phyloP scores from a whole-genome alignment of 2,888 invertebrate genomes.

The Celastrina argiolus region DNA sequence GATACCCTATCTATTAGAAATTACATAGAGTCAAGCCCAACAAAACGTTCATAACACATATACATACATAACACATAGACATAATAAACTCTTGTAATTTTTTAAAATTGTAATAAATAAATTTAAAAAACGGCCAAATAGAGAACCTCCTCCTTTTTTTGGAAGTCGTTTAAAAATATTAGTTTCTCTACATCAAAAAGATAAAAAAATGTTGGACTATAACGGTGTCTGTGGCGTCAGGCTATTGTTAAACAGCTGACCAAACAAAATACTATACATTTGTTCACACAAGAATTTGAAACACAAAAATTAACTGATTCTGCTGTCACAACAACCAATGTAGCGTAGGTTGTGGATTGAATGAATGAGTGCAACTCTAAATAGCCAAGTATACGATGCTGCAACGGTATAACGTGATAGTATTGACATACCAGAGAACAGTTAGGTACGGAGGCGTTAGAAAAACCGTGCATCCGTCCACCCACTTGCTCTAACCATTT shows the following conservation, averaged over 20 bases:
- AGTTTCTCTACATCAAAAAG: not conserved
- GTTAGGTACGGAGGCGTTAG: slow-evolving; percentile 62
- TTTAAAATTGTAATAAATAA: too few relatives aligned
- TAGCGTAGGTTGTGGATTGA: slow-evolving; percentile 8
- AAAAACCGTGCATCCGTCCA: slow-evolving; percentile 68
- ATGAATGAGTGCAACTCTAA: slow-evolving; percentile 15
- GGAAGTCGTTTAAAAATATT: too few relatives aligned
- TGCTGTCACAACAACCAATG: not conserved
- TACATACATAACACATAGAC: too few relatives aligned
- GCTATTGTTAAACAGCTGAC: not conserved
- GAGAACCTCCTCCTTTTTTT: too few relatives aligned
- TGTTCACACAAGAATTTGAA: not conserved
- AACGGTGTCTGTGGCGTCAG: too few relatives aligned
- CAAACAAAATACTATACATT: not conserved
- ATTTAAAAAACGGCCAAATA: too few relatives aligned
- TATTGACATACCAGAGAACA: slow-evolving; percentile 44
- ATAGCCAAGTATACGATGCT: slow-evolving; percentile 20
- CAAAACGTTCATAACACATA: too few relatives aligned
- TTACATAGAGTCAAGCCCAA: too few relatives aligned
- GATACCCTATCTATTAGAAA: too few relatives aligned
- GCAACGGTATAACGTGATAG: slow-evolving; percentile 26
- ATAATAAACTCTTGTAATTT: too few relatives aligned
- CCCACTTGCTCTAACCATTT: slow-evolving; percentile 52
- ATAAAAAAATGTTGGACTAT: not conserved
- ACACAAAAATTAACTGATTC: not conserved